Percentiles rank a stretch among this genome's conserved stretches.
Conservation (phyloP, 2,113 vertebrate genomes). For the Hiodon tergisus region DNA sequence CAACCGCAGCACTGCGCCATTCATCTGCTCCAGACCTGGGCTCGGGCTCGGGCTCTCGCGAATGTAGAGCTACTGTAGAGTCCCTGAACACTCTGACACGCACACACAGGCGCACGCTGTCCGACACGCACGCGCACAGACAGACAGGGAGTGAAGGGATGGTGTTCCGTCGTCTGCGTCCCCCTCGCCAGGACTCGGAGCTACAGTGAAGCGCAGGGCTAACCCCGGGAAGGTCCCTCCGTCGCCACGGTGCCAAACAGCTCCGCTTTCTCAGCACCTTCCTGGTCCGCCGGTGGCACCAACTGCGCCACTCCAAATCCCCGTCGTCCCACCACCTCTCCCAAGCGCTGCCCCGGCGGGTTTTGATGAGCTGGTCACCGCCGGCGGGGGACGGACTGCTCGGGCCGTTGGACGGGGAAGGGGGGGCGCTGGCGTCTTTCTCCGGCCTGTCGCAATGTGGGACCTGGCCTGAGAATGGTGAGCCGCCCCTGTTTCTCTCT, state of each 20-base stretch:
- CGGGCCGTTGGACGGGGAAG: slow-evolving; percentile 55
- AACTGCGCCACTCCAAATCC: too few species aligned
- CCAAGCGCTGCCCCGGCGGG: slow-evolving; percentile 33
- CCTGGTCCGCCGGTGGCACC: slow-evolving; percentile 29
- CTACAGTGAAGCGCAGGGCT: too few species aligned
- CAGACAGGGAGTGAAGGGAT: too few species aligned
- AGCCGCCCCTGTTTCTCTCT: slow-evolving; percentile 58
- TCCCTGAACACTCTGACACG: too few species aligned
- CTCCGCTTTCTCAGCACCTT: slow-evolving; percentile 43
- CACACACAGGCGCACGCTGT: slow-evolving; percentile 14
- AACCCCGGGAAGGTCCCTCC: too few species aligned
- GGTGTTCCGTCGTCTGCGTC: slow-evolving; percentile 42
- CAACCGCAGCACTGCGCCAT: slow-evolving; percentile 99
- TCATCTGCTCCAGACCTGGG: slow-evolving; percentile 85
- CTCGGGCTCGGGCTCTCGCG: slow-evolving; percentile 60
- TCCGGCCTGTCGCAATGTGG: slow-evolving; percentile 72
- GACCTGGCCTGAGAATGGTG: slow-evolving; percentile 74
- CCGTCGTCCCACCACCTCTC: too few species aligned
- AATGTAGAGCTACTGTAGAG: too few species aligned
- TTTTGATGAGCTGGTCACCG: slow-evolving; percentile 62
- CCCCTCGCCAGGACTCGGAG: too few species aligned
- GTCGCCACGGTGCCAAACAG: too few species aligned
- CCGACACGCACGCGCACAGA: slow-evolving; percentile 17
- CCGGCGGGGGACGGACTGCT: slow-evolving; percentile 57
- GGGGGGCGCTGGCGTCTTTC: slow-evolving; percentile 55